Evolutionary conservation across 2,888 invertebrate genomes (phyloP).

Genomic region (Trichogramma evanescens): DNA sequence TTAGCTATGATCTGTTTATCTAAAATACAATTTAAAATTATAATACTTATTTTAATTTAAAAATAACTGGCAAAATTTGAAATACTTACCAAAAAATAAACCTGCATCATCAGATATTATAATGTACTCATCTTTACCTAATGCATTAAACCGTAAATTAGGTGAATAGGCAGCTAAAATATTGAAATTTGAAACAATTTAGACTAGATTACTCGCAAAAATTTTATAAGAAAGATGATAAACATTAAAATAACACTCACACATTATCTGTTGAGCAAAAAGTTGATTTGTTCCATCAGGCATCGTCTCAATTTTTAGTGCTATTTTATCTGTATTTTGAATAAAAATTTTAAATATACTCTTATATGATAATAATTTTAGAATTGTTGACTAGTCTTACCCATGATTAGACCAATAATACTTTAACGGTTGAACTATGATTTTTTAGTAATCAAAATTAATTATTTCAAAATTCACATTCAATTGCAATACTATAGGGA

Average conservation of each 20-base stretch:
- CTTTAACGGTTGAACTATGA: too few species aligned
- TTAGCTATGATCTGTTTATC: constrained; percentile 18
- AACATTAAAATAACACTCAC: constrained; percentile 8
- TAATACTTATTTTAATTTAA: not conserved
- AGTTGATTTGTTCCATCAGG: constrained; percentile 21
- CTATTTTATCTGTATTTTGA: constrained; percentile 16
- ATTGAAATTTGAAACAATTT: constrained; percentile 5
- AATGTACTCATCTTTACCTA: constrained; percentile 20
- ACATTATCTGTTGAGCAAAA: constrained; percentile 21
- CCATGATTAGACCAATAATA: too few species aligned
- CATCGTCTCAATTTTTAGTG: constrained; percentile 20
- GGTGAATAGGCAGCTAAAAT: constrained; percentile 20
- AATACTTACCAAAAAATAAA: constrained; percentile 17
- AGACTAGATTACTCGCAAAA: not conserved
- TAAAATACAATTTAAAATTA: constrained; percentile 2
- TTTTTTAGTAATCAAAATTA: too few species aligned
- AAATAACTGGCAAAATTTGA: not conserved
- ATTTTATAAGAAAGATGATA: not conserved
- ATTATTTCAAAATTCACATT: too few species aligned
- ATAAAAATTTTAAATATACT: not conserved
- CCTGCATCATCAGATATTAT: constrained; percentile 20
- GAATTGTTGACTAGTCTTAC: too few species aligned
- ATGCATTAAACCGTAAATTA: constrained; percentile 17
- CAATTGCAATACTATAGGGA: too few species aligned
- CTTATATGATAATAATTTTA: too few species aligned